These are phyloP conservation scores for Carollia perspicillata DNA, from an alignment of 2,113 vertebrate species.

Conservation along the genomic window DNA sequence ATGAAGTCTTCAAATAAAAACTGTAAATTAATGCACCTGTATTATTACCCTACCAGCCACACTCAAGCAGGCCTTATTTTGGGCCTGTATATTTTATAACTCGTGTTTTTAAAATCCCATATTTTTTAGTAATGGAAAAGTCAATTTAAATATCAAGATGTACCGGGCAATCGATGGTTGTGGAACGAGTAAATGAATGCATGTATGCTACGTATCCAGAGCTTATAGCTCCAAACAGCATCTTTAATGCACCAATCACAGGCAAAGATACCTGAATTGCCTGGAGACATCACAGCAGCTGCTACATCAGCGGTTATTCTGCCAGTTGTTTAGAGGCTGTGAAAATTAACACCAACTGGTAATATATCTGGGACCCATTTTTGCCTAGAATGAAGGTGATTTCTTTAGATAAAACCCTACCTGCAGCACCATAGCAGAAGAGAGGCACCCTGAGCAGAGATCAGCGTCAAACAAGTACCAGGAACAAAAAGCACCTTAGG, in stretches of 20 bases:
- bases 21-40: too few species aligned
- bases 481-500: background rate
- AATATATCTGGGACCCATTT: conserved; percentile 24
- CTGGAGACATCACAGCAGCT: background rate
- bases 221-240: background rate
- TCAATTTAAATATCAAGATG: background rate
- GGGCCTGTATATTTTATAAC: background rate
- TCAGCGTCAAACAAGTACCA: background rate
- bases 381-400: conserved; percentile 14
- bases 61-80: too few species aligned
- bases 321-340: conserved; percentile 34
- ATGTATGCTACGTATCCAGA: too few species aligned
- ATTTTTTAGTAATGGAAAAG: background rate
- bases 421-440: background rate
- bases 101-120: background rate
- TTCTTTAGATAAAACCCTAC: conserved; percentile 16
- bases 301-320: conserved; percentile 47
- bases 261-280: conserved; percentile 20
- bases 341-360: conserved; percentile 34
- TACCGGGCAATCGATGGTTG: background rate
- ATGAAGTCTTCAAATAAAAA: too few species aligned
- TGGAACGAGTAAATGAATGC: background rate
- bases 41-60: too few species aligned
- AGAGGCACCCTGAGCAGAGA: background rate
- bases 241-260: background rate